Base-by-base conservation (phyloP, 1,140 invertebrate species). In the Rhagoletis zephyria region DNA sequence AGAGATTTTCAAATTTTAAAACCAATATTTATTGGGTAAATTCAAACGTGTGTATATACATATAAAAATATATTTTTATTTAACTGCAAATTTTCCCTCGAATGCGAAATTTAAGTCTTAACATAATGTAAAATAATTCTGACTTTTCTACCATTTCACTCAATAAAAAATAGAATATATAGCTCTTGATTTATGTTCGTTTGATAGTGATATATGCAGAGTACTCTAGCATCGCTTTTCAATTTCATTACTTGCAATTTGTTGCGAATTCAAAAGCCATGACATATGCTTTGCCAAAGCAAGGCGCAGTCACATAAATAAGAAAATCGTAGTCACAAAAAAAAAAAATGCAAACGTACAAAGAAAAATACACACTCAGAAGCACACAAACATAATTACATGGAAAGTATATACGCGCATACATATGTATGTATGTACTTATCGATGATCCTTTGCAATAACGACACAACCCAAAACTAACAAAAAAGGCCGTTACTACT, bases 221-320 rank as follows among this genome's bases (percentile, higher is more conserved):
- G 61, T 14, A 12, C 42, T n/a, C 10, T 40, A 14, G 45, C 45
- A n/a, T 74, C 42, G 16, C 70, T 74, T 74, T 74, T 48, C 70
- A 74, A 74, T 48, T 74, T 74, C 64, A 67, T 74, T 74, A 51
- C 45, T 40, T 48, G 40, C 45, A 74, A 51, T 51, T 74, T 74
- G 45, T 48, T 74, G 70, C 16, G 70, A 42, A 74, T 48, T 48
- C 45, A 74, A 74, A 74, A 74, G 70, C 40, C 40, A 74, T 74
- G 70, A 74, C 70, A 48, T 74, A 42, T 45, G 19, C 42, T 14
- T 16, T 45, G 14, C 42, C 1, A 16, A 51, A 7, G 61, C 61
- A 63, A 63, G 16, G 9, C 4, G 16, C 7, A 63, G 61, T 10
- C n/a, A 10, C 9, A 9, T 3, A 74, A 0, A 14, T 12, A 51